phyloP scores from a whole-genome alignment of 2,113 vertebrate species.

The Buteo buteo region DNA sequence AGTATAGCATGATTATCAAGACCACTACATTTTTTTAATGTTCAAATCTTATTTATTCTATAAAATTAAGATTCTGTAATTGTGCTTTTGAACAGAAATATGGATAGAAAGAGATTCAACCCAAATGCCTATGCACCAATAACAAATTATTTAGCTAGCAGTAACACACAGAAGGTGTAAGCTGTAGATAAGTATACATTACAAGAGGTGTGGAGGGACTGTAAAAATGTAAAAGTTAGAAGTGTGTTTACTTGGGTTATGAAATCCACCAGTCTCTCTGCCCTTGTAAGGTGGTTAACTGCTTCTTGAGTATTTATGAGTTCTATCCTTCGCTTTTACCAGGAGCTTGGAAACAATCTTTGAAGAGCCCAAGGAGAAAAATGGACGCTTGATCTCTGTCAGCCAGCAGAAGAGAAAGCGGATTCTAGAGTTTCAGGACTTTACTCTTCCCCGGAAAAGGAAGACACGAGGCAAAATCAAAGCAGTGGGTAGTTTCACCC shows the following conservation, averaged over 20 bases:
- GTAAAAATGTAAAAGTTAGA: not conserved
- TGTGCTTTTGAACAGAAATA: not conserved
- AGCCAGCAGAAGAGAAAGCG: conserved; percentile 92
- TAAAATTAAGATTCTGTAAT: not conserved
- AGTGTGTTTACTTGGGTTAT: not conserved
- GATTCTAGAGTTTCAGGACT: conserved; percentile 91
- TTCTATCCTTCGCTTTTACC: not conserved
- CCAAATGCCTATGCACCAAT: not conserved
- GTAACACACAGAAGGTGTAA: not conserved
- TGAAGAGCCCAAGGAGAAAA: conserved; percentile 92
- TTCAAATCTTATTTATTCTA: not conserved
- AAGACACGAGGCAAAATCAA: conserved; percentile 74
- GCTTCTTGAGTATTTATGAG: not conserved
- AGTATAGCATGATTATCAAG: not conserved
- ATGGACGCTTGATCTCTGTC: conserved; percentile 84
- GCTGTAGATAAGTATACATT: not conserved
- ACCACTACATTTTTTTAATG: not conserved
- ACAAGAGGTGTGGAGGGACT: not conserved
- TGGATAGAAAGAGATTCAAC: not conserved
- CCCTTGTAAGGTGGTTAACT: not conserved
- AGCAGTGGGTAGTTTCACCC: conserved; percentile 69
- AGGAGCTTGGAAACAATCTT: conserved; percentile 97
- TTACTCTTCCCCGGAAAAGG: conserved; percentile 88
- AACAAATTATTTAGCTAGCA: not conserved
- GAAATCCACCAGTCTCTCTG: not conserved